Conservation (phyloP, 2,888 invertebrate species). For the Linyphia triangularis region DNA sequence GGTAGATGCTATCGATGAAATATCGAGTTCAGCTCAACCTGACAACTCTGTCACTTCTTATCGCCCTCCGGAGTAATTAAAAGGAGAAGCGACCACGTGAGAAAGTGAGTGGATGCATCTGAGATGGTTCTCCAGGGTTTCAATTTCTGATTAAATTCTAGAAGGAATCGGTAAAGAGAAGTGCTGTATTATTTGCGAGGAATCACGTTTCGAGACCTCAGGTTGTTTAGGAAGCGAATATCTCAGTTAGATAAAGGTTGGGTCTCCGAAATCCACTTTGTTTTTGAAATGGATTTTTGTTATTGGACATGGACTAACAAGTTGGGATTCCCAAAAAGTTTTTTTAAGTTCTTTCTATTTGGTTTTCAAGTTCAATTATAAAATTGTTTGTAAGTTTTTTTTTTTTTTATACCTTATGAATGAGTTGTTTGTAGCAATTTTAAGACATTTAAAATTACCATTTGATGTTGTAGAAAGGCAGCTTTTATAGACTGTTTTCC, state of each 20-base stretch:
- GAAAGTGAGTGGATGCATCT: background rate
- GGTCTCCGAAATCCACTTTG: background rate
- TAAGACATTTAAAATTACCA: no score
- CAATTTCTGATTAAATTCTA: constrained; percentile 24
- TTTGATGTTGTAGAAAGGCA: no score
- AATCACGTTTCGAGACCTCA: constrained; percentile 14
- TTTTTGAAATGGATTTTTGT: background rate
- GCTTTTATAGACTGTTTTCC: no score
- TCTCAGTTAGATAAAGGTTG: constrained; percentile 1
- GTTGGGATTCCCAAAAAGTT: no score
- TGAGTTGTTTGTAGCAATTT: no score
- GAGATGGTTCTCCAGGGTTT: constrained; percentile 1
- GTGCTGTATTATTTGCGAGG: background rate
- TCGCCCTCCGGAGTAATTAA: constrained; percentile 34
- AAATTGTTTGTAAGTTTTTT: background rate
- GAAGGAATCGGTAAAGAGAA: background rate
- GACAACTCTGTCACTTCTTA: constrained; percentile 57
- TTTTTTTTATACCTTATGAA: background rate
- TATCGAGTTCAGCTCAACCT: constrained; percentile 34
- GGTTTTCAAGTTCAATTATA: background rate
- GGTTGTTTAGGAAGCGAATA: constrained; percentile 10
- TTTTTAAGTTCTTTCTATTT: background rate
- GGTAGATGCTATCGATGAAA: constrained; percentile 37
- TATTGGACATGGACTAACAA: background rate
- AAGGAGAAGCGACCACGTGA: background rate